These are phyloP conservation scores for Rhagoletis pomonella DNA, from an alignment of 1,140 invertebrate species.

Conservation along the genomic window DNA sequence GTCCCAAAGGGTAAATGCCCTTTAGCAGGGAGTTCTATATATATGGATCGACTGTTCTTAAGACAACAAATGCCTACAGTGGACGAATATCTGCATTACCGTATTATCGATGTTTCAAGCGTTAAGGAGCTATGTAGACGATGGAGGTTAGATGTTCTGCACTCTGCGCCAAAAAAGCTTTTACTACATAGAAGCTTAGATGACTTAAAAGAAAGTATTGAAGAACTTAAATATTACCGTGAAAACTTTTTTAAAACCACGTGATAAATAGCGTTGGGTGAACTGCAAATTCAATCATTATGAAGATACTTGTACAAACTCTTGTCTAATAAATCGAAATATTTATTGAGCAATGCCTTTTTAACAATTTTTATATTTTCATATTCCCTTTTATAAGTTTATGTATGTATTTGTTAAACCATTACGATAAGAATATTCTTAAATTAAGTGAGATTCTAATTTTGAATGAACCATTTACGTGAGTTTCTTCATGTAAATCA, in stretches of 20 bases:
- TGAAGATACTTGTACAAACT: no score
- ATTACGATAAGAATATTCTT: no score
- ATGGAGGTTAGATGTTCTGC: conserved; percentile 82
- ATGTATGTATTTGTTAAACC: no score
- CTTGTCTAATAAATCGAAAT: no score
- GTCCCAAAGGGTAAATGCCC: conserved; percentile 82
- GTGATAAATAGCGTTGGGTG: neutral
- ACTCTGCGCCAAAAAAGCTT: conserved; percentile 79
- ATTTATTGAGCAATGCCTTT: no score
- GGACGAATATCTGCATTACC: conserved; percentile 90
- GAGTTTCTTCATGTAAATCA: no score
- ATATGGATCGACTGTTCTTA: conserved; percentile 89
- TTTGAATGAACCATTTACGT: no score
- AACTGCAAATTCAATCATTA: no score
- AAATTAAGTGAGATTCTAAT: no score
- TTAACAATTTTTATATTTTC: no score
- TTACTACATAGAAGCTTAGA: conserved; percentile 83
- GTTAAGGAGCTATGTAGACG: conserved; percentile 89
- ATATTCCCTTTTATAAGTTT: no score
- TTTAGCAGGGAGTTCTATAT: conserved; percentile 92
- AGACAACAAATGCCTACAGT: conserved; percentile 84
- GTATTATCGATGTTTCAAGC: conserved; percentile 93
- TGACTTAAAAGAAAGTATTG: conserved; percentile 91
- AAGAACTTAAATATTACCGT: conserved; percentile 87
- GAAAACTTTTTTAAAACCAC: conserved; percentile 76